Evolutionary conservation across 2,888 invertebrate species (phyloP), one percentile per base, ranked within the genome.

Genomic region (Pyrochroa serraticornis): DNA sequence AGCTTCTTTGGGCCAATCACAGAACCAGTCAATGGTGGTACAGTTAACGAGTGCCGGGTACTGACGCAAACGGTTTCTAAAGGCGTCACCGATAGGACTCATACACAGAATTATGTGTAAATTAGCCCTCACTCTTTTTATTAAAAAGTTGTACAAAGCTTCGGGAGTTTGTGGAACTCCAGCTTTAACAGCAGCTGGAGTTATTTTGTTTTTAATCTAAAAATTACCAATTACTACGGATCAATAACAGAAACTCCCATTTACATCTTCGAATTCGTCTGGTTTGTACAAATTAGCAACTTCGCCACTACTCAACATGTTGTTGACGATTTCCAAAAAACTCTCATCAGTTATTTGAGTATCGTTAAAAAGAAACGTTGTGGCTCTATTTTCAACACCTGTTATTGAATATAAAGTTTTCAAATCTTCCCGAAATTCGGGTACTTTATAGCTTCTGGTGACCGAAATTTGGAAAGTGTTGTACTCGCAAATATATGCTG

Each of bases 21-120:
- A 84, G 80, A 94, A 93, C 93, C 93, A 95, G 78, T 95, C 92
- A 13, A 93, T 92, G 0, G 93, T 93, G 0, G 93, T 92, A 64
- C 90, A 88, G 80, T 93, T 94, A 38, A 95, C 89, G 53, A 95
- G 80, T 0, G 93, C 90, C 1, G 95, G 95, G 79, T 93, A 95
- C 77, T 93, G 93, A 7, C 94, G 86, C 67, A 95, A 85, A 52
- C 92, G 87, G 71, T 90, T 88, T 72, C 92, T 88, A 79, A 95
- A 93, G 9, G 86, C 85, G 58, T 92, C 91, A 0, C 94, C 95
- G 54, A 94, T 91, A 0, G 95, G 94, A 71, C 92, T 94, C 87
- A 95, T 91, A 73, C 93, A 92, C 22, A 95, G 79, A 42, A 93
- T 86, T 32, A 94, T 86, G 72, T 93, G 93, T 75, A 95, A 77